phyloP scores from a whole-genome alignment of 2,797 vertebrate species.

The Odontamblyopus lacepedii region DNA sequence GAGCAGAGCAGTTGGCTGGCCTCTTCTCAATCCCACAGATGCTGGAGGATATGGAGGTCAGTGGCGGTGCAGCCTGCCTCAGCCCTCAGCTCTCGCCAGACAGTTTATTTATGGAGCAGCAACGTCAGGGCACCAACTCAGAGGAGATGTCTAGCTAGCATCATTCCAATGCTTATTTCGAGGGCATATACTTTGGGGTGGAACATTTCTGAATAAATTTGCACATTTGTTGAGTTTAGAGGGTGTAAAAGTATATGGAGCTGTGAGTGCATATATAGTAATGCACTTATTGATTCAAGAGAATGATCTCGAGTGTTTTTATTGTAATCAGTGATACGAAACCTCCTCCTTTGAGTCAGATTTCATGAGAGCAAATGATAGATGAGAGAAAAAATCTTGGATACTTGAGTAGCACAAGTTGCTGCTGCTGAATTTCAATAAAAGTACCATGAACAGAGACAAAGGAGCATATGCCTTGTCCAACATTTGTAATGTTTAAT shows the following conservation, averaged over 20 bases:
- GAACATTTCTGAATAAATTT: conserved; percentile 13
- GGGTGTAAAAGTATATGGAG: neutral
- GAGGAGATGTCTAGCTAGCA: neutral
- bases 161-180: conserved; percentile 5
- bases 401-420: too few species aligned
- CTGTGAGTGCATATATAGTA: neutral
- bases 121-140: neutral
- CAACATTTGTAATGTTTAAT: too few species aligned
- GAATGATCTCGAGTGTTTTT: too few species aligned
- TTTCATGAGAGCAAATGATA: too few species aligned
- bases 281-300: neutral
- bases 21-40: conserved; percentile 9
- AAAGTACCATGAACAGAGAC: too few species aligned
- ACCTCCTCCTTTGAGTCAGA: too few species aligned
- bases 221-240: neutral
- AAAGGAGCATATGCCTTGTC: too few species aligned
- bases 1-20: conserved; percentile 8
- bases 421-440: too few species aligned
- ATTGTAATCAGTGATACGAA: too few species aligned
- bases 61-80: conserved; percentile 1
- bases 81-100: neutral
- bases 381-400: too few species aligned
- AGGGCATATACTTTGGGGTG: conserved; percentile 1
- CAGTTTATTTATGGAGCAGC: conserved; percentile 10
- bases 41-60: conserved; percentile 6